These are phyloP conservation scores for Thecophora atra DNA, from an alignment of 2,888 invertebrate genomes.

Conservation along the genomic window DNA sequence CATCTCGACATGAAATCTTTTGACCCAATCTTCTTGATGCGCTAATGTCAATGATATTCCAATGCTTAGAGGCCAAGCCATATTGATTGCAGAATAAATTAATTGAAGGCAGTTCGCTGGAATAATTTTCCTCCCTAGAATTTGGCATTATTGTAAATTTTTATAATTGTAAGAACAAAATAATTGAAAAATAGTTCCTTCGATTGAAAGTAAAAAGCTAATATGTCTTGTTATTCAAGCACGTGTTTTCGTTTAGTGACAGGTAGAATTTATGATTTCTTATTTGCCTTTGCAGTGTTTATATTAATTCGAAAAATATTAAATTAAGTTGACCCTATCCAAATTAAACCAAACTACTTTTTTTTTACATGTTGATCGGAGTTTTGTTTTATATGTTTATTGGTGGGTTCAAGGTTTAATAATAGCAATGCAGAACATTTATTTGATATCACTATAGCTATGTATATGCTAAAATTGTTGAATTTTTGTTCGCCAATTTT, in stretches of 20 bases:
- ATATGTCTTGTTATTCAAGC: neutral
- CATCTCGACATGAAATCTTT: neutral
- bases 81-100: neutral
- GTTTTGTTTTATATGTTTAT: too few species aligned
- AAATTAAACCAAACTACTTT: too few species aligned
- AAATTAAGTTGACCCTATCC: too few species aligned
- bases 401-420: too few species aligned
- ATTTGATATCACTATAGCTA: too few species aligned
- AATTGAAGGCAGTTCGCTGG: neutral
- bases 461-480: too few species aligned
- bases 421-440: too few species aligned
- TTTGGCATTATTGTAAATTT: slow-evolving; percentile 14
- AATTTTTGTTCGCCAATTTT: too few species aligned
- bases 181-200: neutral
- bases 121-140: neutral
- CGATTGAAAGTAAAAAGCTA: neutral
- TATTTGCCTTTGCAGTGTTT: neutral
- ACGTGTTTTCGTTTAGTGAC: neutral
- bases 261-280: neutral
- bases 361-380: too few species aligned
- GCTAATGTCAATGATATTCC: neutral
- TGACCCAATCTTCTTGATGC: neutral
- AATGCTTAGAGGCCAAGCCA: neutral
- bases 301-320: too few species aligned
- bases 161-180: neutral